These are phyloP conservation scores for Tolmerus cingulatus DNA, from an alignment of 2,888 invertebrate genomes.

Conservation along the genomic window DNA sequence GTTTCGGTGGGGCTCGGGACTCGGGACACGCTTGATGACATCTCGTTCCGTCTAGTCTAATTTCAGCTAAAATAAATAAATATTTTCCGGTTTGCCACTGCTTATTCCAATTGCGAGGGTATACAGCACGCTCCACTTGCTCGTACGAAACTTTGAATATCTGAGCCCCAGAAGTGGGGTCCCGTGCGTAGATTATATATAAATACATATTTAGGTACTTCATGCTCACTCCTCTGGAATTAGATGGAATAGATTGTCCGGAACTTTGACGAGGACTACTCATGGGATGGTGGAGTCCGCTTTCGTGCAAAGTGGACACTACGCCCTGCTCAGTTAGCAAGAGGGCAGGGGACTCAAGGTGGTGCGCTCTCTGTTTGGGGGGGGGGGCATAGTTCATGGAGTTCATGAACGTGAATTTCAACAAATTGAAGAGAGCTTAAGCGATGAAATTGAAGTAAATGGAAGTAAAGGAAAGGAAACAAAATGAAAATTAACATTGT, in stretches of 20 bases:
- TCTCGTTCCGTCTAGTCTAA: slow-evolving; percentile 15
- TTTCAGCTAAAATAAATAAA: slow-evolving; percentile 16
- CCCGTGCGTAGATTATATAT: not conserved
- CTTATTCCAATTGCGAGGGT: not conserved
- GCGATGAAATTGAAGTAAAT: not conserved
- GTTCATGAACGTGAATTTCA: slow-evolving; percentile 16
- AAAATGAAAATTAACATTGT: not conserved
- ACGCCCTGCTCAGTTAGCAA: not conserved
- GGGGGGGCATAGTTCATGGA: slow-evolving; percentile 7
- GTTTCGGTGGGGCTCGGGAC: not conserved
- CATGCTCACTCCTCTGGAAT: not conserved
- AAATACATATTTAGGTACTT: not conserved
- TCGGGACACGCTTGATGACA: not conserved
- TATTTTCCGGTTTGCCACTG: slow-evolving; percentile 26
- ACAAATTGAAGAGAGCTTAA: not conserved
- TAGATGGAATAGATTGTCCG: not conserved
- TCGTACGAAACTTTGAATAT: not conserved
- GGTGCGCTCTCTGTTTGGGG: not conserved
- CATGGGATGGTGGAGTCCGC: not conserved
- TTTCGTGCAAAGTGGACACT: not conserved
- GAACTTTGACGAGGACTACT: not conserved
- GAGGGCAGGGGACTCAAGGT: not conserved
- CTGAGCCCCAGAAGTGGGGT: not conserved
- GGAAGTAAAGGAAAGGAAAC: not conserved
- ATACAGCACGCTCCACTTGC: not conserved